Conservation (phyloP, 2,113 vertebrate species). For the Struthio camelus region DNA sequence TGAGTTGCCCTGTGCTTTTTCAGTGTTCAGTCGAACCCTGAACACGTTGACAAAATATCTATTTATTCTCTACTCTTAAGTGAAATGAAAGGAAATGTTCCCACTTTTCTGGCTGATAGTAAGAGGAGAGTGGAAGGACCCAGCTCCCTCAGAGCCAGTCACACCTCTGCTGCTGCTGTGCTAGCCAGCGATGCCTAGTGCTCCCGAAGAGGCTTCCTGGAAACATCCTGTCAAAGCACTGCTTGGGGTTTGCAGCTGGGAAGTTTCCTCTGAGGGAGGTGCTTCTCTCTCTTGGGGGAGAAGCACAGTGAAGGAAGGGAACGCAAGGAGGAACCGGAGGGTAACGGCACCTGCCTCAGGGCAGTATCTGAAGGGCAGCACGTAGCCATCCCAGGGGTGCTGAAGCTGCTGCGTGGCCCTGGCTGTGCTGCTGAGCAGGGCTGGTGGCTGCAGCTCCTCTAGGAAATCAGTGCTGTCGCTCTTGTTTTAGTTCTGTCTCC, state of each 20-base stretch:
- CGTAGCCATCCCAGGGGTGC: too few species aligned
- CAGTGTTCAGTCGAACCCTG: not conserved
- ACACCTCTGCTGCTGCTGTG: not conserved
- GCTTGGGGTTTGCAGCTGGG: not conserved
- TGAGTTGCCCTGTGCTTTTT: conserved; percentile 3
- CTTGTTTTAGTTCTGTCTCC: not conserved
- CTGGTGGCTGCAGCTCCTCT: not conserved
- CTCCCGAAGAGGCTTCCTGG: not conserved
- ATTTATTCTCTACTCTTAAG: conserved; percentile 22
- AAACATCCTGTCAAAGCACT: not conserved
- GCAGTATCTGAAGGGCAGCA: not conserved
- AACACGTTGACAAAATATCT: not conserved
- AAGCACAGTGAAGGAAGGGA: not conserved
- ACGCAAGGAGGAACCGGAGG: not conserved
- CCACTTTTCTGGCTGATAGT: not conserved
- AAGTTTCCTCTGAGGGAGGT: not conserved
- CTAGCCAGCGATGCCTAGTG: not conserved
- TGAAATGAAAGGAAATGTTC: not conserved
- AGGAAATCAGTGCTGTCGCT: not conserved
- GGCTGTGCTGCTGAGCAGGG: not conserved
- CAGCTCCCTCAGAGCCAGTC: not conserved
- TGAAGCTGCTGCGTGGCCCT: not conserved
- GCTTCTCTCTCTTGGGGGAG: too few species aligned
- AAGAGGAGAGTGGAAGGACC: not conserved
- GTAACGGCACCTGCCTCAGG: not conserved